phyloP scores from a whole-genome alignment of 2,888 invertebrate genomes.

The Drosophila silvestris region DNA sequence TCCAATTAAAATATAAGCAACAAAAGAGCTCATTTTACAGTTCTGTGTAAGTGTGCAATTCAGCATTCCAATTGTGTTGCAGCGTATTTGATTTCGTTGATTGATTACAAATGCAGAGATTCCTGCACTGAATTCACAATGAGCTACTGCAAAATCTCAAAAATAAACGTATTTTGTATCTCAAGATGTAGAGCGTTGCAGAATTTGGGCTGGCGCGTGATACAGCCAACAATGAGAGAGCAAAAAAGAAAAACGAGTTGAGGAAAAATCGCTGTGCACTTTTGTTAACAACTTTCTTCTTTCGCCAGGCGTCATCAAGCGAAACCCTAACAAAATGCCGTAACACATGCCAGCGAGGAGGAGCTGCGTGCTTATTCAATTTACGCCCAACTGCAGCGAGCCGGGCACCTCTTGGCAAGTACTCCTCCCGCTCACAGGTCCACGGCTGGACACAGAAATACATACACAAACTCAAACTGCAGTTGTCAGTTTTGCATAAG shows the following conservation, averaged over 20 bases:
- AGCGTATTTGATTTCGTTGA: slow-evolving; percentile 35
- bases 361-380: slow-evolving; percentile 59
- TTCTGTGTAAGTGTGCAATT: neutral
- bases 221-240: slow-evolving; percentile 22
- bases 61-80: slow-evolving; percentile 30
- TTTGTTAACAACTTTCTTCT: slow-evolving; percentile 62
- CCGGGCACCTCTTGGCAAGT: slow-evolving; percentile 1
- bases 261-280: slow-evolving; percentile 37
- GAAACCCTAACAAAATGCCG: slow-evolving; percentile 44
- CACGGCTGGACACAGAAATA: slow-evolving; percentile 24
- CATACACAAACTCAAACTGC: slow-evolving; percentile 29
- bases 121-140: slow-evolving; percentile 49
- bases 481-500: slow-evolving; percentile 52
- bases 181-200: slow-evolving; percentile 17
- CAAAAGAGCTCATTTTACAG: neutral
- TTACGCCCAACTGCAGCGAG: slow-evolving; percentile 66
- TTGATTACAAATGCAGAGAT: slow-evolving; percentile 44
- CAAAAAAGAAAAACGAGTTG: neutral
- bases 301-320: slow-evolving; percentile 32
- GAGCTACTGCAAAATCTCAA: slow-evolving; percentile 30
- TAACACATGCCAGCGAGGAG: slow-evolving; percentile 40
- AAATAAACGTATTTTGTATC: slow-evolving; percentile 22
- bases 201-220: slow-evolving; percentile 66
- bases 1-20: neutral
- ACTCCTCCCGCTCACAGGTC: neutral